These are phyloP conservation scores for Macrochelys suwanniensis DNA, from an alignment of 2,797 vertebrate genomes.

Conservation along the genomic window DNA sequence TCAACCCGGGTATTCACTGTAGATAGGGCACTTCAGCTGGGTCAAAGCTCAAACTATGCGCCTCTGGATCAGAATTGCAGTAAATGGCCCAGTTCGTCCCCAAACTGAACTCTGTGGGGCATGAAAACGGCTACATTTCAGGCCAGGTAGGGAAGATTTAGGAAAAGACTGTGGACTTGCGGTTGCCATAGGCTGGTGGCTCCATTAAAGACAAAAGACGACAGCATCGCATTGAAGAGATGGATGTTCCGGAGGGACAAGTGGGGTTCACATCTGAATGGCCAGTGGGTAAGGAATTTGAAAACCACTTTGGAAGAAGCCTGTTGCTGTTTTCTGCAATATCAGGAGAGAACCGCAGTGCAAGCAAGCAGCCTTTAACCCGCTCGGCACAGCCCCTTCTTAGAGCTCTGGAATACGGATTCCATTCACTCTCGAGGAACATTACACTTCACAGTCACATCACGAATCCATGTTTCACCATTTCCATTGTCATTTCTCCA, in stretches of 20 bases:
- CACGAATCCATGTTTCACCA: neutral
- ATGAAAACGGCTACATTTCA: constrained; percentile 31
- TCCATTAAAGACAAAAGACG: neutral
- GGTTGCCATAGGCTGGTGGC: neutral
- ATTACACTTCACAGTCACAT: neutral
- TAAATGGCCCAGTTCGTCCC: constrained; percentile 55
- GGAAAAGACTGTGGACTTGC: neutral
- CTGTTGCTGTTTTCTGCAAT: fast-evolving
- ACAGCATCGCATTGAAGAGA: fast-evolving
- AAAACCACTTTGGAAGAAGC: fast-evolving
- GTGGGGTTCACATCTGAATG: fast-evolving
- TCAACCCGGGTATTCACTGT: neutral
- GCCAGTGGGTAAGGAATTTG: fast-evolving
- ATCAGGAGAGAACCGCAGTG: fast-evolving
- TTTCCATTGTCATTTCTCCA: neutral
- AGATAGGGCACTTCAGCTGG: constrained; percentile 38
- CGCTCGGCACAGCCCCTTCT: too few relatives aligned
- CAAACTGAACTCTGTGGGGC: constrained; percentile 31
- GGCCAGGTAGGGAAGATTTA: neutral
- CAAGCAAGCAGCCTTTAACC: fast-evolving
- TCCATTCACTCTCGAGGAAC: neutral
- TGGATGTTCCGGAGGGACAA: fast-evolving
- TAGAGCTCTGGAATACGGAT: neutral
- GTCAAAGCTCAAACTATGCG: constrained; percentile 55
- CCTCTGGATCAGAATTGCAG: constrained; percentile 11